These are phyloP conservation scores for Balaeniceps rex DNA, from an alignment of 2,113 vertebrate genomes.

Conservation along the genomic window DNA sequence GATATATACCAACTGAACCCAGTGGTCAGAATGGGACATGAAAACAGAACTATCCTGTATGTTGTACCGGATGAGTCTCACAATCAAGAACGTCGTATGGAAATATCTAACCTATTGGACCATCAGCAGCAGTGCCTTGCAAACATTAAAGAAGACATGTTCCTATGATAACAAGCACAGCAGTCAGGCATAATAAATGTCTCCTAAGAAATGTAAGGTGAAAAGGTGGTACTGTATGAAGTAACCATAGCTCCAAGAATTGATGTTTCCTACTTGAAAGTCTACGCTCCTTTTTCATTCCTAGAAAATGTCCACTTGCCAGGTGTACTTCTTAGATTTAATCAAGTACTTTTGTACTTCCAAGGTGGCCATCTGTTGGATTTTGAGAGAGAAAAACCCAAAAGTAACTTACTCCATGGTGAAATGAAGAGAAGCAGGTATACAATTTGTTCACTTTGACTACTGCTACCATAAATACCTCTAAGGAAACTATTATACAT, in stretches of 20 bases:
- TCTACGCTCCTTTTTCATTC: background rate
- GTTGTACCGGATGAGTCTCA: background rate
- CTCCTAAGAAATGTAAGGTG: background rate
- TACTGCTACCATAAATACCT: background rate
- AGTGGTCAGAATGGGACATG: background rate
- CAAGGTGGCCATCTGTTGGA: background rate
- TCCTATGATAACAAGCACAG: background rate
- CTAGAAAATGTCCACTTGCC: background rate
- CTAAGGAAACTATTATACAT: background rate
- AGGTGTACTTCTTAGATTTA: background rate
- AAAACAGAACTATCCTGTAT: background rate
- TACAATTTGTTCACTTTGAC: background rate
- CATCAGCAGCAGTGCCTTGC: background rate
- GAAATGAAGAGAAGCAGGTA: conserved; percentile 33
- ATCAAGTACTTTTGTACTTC: background rate
- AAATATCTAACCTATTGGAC: background rate
- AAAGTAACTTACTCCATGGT: background rate
- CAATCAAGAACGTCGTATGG: background rate
- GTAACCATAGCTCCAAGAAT: background rate
- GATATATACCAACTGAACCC: background rate
- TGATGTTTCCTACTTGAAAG: background rate
- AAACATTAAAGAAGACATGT: background rate
- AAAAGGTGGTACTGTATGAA: background rate
- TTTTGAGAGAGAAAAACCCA: conserved; percentile 23
- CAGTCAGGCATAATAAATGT: background rate